A percentile compares a stretch with the other conserved stretches of the same genome.
These are phyloP conservation scores for Nematolebias whitei DNA, from an alignment of 2,113 vertebrate genomes.

Conservation along the genomic window DNA sequence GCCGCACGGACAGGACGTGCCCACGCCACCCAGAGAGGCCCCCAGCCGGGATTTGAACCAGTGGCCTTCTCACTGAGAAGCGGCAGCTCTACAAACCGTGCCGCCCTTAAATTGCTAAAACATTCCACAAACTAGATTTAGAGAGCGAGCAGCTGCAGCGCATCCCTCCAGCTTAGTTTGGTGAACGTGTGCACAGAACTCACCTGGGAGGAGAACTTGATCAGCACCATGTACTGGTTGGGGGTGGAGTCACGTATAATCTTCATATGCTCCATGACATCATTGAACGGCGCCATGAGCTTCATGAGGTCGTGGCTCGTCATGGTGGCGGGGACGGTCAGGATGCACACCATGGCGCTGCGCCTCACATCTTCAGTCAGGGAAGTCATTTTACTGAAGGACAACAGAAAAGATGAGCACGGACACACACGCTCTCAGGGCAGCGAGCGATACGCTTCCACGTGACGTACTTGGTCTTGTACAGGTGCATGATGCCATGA, in stretches of 20 bases:
- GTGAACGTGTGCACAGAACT: conserved; percentile 2
- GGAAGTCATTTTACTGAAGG: conserved; percentile 94
- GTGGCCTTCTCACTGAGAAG: too few relatives aligned
- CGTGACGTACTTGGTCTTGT: conserved; percentile 94
- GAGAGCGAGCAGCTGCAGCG: too few relatives aligned
- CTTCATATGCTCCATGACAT: conserved; percentile 99
- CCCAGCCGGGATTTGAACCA: too few relatives aligned
- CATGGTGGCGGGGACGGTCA: conserved; percentile 95
- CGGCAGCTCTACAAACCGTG: too few relatives aligned
- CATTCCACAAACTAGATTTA: too few relatives aligned
- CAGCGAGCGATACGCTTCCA: neutral
- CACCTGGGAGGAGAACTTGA: conserved; percentile 94
- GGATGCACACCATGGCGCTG: conserved; percentile 96
- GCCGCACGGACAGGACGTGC: too few relatives aligned
- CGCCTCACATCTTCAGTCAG: conserved; percentile 90
- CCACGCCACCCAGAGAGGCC: too few relatives aligned
- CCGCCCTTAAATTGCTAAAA: too few relatives aligned
- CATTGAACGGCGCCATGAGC: conserved; percentile 95
- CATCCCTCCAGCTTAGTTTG: neutral
- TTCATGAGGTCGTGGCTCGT: conserved; percentile 99
- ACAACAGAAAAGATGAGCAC: too few relatives aligned
- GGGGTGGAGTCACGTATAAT: conserved; percentile 97
- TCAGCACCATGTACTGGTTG: conserved; percentile 98
- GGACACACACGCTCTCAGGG: too few relatives aligned
- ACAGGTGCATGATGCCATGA: conserved; percentile 98